A percentile compares a stretch with the other conserved stretches of the same genome.
phyloP scores from a whole-genome alignment of 1,140 invertebrate genomes.

The Leptinotarsa texana region DNA sequence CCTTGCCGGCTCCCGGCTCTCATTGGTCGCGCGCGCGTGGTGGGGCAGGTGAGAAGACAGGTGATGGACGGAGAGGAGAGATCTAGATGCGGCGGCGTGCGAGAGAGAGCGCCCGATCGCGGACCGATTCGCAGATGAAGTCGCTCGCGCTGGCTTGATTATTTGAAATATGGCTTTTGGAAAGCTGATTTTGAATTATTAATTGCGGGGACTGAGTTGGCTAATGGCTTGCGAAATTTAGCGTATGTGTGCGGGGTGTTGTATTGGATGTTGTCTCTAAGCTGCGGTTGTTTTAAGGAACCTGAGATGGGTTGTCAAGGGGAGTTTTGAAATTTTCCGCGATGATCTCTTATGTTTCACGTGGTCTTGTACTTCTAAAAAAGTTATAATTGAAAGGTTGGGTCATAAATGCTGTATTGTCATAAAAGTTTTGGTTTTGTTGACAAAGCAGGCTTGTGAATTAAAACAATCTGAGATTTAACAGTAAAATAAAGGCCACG shows the following conservation, averaged over 20 bases:
- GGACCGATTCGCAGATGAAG: constrained; percentile 20
- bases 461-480: too few species aligned
- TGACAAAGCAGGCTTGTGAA: too few species aligned
- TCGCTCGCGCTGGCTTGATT: not conserved
- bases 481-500: too few species aligned
- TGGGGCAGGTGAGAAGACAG: constrained; percentile 41
- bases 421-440: too few species aligned
- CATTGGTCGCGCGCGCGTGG: constrained; percentile 32
- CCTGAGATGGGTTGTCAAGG: too few species aligned
- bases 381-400: too few species aligned
- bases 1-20: constrained; percentile 27
- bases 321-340: too few species aligned
- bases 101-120: constrained; percentile 11
- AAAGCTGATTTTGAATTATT: constrained; percentile 22
- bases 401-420: too few species aligned
- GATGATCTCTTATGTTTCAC: too few species aligned
- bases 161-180: constrained; percentile 19
- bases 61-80: constrained; percentile 31
- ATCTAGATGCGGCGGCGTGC: not conserved
- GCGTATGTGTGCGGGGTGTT: not conserved
- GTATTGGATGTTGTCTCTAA: too few species aligned
- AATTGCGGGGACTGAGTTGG: constrained; percentile 12
- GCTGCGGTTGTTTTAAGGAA: too few species aligned
- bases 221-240: constrained; percentile 11
- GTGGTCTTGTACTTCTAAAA: too few species aligned